Conservation (phyloP, 2,113 vertebrate genomes). For the Mesitornis unicolor region DNA sequence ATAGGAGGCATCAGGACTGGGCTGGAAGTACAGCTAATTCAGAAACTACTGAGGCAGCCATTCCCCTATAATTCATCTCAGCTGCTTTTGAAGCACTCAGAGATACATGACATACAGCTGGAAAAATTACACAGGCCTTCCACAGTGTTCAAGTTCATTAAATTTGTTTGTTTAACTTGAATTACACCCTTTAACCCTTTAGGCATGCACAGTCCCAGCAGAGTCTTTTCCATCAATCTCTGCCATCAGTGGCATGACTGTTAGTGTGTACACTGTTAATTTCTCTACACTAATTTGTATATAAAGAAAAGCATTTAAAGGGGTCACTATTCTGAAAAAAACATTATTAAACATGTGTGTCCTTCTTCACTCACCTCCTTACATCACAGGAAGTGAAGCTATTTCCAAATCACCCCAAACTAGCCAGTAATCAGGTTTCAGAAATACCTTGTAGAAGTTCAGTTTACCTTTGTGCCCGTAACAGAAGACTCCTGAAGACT, state of each 20-base stretch:
- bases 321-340: neutral
- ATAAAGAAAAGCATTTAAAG: neutral
- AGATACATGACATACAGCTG: neutral
- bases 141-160: neutral
- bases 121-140: neutral
- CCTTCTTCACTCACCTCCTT: conserved; percentile 35
- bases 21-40: neutral
- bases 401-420: conserved; percentile 76
- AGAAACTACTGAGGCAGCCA: neutral
- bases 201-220: neutral
- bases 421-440: conserved; percentile 78
- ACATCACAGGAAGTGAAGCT: conserved; percentile 58
- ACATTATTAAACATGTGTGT: neutral
- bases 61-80: neutral
- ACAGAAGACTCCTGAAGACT: conserved; percentile 75
- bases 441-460: conserved; percentile 75
- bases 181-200: neutral
- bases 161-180: neutral
- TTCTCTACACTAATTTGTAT: neutral
- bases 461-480: conserved; percentile 80
- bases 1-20: neutral
- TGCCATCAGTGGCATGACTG: neutral
- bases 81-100: neutral
- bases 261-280: neutral
- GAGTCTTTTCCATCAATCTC: too few species aligned